These are phyloP conservation scores for Xanthorhoe spadicearia DNA, from an alignment of 2,888 invertebrate species.

Conservation along the genomic window DNA sequence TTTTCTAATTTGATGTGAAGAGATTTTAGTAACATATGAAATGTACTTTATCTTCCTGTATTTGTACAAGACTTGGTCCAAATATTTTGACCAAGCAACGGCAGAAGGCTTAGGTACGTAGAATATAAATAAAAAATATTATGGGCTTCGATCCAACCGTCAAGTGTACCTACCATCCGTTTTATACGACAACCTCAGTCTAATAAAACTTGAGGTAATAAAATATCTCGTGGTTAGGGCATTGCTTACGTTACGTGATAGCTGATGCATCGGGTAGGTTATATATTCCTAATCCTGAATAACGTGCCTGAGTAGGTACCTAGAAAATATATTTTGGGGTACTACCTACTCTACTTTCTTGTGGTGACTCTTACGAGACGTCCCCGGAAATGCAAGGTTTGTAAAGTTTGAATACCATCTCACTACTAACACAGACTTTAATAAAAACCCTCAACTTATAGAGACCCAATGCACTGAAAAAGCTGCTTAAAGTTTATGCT, in stretches of 20 bases:
- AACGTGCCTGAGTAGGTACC: background rate
- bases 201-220: slow-evolving; percentile 1
- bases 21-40: too few relatives aligned
- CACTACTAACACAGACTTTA: too few relatives aligned
- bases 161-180: background rate
- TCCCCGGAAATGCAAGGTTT: too few relatives aligned
- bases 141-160: background rate
- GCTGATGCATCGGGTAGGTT: background rate
- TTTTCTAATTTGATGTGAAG: too few relatives aligned
- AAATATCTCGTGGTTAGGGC: slow-evolving; percentile 8
- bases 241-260: slow-evolving; percentile 8
- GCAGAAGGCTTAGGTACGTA: too few relatives aligned
- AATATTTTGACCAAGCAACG: background rate
- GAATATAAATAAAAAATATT: background rate
- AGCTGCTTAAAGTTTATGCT: background rate
- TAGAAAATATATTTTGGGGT: too few relatives aligned
- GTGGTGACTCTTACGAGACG: too few relatives aligned
- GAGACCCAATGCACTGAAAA: too few relatives aligned
- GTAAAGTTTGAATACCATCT: too few relatives aligned
- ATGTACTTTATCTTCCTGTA: background rate
- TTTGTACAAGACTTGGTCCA: background rate
- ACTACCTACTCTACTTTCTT: too few relatives aligned
- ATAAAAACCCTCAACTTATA: too few relatives aligned
- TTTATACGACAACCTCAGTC: slow-evolving; percentile 4
- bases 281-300: background rate